Evolutionary conservation across 1,140 invertebrate species (phyloP).

Genomic region (Holotrichia oblita): DNA sequence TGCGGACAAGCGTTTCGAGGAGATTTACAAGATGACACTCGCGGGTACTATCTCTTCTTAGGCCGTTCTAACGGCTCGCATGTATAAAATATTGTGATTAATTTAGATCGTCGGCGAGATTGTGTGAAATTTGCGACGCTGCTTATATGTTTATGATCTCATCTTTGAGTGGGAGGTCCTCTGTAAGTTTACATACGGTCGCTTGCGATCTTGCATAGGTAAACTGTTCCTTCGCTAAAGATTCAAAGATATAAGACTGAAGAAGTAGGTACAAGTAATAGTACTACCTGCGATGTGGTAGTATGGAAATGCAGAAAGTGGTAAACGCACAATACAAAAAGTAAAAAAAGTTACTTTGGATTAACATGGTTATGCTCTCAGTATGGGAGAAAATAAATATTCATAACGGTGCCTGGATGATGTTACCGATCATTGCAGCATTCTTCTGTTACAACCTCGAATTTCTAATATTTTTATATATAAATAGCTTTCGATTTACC

Average conservation of each 20-base stretch:
- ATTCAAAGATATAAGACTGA: not conserved
- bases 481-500: no score
- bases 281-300: constrained; percentile 5
- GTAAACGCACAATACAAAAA: not conserved
- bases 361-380: no score
- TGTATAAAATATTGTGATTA: constrained; percentile 44
- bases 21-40: constrained; percentile 34
- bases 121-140: constrained; percentile 43
- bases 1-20: constrained; percentile 30
- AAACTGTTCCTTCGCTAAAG: constrained; percentile 24
- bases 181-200: constrained; percentile 39
- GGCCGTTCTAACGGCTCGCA: constrained; percentile 39
- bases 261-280: constrained; percentile 13
- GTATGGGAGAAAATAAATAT: no score
- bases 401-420: no score
- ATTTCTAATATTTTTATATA: no score
- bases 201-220: not conserved
- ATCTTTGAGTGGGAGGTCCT: constrained; percentile 42
- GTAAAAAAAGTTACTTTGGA: constrained; percentile 11
- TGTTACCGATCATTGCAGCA: no score
- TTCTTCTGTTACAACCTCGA: no score
- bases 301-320: not conserved
- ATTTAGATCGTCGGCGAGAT: constrained; percentile 42
- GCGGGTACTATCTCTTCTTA: constrained; percentile 25
- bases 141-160: constrained; percentile 42